Evolutionary conservation across 2,113 vertebrate genomes (phyloP).

Genomic region (Silurus glanis): DNA sequence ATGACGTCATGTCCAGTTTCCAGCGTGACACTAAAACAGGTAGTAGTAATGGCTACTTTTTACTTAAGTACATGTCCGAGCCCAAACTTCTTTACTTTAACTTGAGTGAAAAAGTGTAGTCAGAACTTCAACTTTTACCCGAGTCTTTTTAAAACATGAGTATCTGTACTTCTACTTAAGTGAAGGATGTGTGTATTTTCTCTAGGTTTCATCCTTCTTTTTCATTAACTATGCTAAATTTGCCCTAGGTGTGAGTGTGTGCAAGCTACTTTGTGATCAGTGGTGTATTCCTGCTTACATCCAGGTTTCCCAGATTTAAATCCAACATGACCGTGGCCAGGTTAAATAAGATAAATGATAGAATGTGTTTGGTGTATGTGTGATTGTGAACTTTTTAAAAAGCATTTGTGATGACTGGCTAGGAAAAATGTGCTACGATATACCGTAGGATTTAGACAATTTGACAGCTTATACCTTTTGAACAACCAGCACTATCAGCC

Average conservation of each 20-base stretch:
- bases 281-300: neutral
- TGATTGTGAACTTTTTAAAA: neutral
- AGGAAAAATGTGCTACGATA: neutral
- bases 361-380: neutral
- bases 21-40: no score
- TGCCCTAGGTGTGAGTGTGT: neutral
- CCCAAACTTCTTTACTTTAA: no score
- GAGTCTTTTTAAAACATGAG: no score
- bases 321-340: neutral
- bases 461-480: neutral
- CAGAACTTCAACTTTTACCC: no score
- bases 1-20: no score
- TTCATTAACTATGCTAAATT: neutral
- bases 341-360: neutral
- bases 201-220: neutral
- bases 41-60: no score
- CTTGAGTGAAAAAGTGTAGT: no score
- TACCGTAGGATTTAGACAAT: neutral
- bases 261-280: no score
- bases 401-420: neutral
- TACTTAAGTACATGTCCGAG: no score
- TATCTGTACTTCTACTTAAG: no score
- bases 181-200: neutral
- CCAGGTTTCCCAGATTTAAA: neutral
- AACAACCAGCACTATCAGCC: neutral